phyloP scores from a whole-genome alignment of 2,888 invertebrate species.

The Cheilosia soror region DNA sequence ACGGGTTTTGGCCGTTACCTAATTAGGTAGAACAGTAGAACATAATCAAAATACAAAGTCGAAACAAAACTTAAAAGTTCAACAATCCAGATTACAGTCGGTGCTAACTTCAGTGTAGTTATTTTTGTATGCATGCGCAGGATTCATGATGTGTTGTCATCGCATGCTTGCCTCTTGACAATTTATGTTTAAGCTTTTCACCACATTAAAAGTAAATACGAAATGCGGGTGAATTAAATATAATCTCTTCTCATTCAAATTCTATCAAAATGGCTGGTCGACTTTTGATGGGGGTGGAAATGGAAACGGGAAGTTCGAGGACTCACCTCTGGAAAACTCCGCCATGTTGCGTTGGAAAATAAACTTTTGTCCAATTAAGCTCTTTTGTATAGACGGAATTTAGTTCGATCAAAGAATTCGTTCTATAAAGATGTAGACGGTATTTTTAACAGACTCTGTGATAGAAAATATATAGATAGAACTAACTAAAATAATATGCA shows the following conservation, averaged over 20 bases:
- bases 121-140: too few species aligned
- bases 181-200: slow-evolving; percentile 19
- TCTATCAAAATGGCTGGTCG: neutral
- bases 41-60: too few species aligned
- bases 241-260: neutral
- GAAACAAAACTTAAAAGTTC: too few species aligned
- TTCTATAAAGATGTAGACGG: slow-evolving; percentile 62
- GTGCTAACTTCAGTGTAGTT: too few species aligned
- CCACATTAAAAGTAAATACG: neutral
- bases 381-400: slow-evolving; percentile 44
- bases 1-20: too few species aligned
- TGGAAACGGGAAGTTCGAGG: slow-evolving; percentile 3
- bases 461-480: slow-evolving; percentile 65
- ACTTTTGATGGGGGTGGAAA: neutral
- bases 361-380: slow-evolving; percentile 66
- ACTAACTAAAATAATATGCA: slow-evolving; percentile 27
- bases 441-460: slow-evolving; percentile 62
- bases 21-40: too few species aligned
- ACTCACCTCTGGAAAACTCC: slow-evolving; percentile 47
- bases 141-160: too few species aligned
- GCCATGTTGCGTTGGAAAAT: slow-evolving; percentile 58
- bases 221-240: neutral
- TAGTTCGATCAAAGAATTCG: slow-evolving; percentile 66
- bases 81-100: too few species aligned
- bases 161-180: slow-evolving; percentile 7